phyloP scores from a whole-genome alignment of 1,140 invertebrate species.

The Wiebesia pumilae region DNA sequence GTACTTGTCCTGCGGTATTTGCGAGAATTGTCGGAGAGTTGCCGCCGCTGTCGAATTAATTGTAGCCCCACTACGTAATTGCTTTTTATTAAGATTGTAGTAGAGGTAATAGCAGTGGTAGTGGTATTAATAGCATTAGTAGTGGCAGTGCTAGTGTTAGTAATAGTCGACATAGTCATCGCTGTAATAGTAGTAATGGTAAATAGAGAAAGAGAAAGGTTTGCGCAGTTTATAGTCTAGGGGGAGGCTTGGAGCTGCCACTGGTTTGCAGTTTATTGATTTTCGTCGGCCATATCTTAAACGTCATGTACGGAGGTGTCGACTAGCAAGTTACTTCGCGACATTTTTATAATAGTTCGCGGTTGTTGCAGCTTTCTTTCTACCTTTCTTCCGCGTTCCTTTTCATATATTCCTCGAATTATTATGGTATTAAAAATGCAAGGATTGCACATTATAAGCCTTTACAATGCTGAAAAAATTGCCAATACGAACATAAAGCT shows the following conservation, averaged over 20 bases:
- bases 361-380: not conserved
- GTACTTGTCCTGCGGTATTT: slow-evolving; percentile 50
- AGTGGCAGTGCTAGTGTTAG: not conserved
- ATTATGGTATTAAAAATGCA: too few relatives aligned
- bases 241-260: not conserved
- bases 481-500: too few relatives aligned
- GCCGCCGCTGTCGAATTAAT: slow-evolving; percentile 44
- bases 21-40: slow-evolving; percentile 37
- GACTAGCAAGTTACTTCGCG: not conserved
- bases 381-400: not conserved
- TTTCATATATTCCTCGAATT: not conserved
- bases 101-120: not conserved
- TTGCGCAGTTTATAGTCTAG: slow-evolving; percentile 9
- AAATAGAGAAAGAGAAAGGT: slow-evolving; percentile 27
- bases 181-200: not conserved
- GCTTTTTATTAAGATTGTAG: slow-evolving; percentile 53
- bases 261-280: slow-evolving; percentile 34
- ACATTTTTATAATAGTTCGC: slow-evolving; percentile 11
- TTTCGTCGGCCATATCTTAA: slow-evolving; percentile 32
- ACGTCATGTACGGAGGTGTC: not conserved
- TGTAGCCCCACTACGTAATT: slow-evolving; percentile 48
- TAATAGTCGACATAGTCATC: not conserved
- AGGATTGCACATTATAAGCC: too few relatives aligned
- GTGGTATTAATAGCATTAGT: not conserved
- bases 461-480: too few relatives aligned